Evolutionary conservation across 2,888 invertebrate species (phyloP).

Genomic region (Nomada goodeniana): DNA sequence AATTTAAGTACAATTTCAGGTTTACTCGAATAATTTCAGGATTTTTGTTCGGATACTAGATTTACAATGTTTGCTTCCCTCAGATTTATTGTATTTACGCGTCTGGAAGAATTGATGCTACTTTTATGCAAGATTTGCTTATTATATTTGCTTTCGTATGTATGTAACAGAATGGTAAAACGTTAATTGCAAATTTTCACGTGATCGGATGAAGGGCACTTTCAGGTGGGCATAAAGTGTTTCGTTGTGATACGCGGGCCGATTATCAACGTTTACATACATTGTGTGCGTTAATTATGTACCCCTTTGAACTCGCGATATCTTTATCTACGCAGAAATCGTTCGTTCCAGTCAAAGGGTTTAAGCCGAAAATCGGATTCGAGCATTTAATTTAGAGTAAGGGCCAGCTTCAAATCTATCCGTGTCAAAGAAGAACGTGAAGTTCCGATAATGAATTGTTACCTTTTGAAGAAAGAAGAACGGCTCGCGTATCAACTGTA

Average conservation of each 20-base stretch:
- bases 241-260: conserved; percentile 10
- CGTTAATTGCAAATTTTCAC: conserved; percentile 3
- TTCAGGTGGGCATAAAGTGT: conserved; percentile 14
- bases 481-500: conserved; percentile 3
- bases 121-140: background rate
- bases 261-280: conserved; percentile 34
- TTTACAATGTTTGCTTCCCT: too few species aligned
- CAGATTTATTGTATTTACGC: too few species aligned
- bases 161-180: background rate
- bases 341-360: conserved; percentile 61
- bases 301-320: conserved; percentile 67
- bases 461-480: conserved; percentile 27
- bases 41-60: too few species aligned
- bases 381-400: conserved; percentile 50
- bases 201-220: conserved; percentile 1
- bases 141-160: background rate
- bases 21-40: too few species aligned
- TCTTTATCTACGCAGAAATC: conserved; percentile 61
- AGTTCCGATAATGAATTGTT: conserved; percentile 28
- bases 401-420: conserved; percentile 20
- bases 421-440: conserved; percentile 8
- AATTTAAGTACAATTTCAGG: too few species aligned
- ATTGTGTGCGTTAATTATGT: conserved; percentile 59
- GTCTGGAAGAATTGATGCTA: too few species aligned
- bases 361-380: conserved; percentile 72